A percentile compares a stretch with the other conserved stretches of the same genome.
Evolutionary conservation across 1,140 invertebrate genomes (phyloP).

Genomic region (Dufourea novaeangliae): DNA sequence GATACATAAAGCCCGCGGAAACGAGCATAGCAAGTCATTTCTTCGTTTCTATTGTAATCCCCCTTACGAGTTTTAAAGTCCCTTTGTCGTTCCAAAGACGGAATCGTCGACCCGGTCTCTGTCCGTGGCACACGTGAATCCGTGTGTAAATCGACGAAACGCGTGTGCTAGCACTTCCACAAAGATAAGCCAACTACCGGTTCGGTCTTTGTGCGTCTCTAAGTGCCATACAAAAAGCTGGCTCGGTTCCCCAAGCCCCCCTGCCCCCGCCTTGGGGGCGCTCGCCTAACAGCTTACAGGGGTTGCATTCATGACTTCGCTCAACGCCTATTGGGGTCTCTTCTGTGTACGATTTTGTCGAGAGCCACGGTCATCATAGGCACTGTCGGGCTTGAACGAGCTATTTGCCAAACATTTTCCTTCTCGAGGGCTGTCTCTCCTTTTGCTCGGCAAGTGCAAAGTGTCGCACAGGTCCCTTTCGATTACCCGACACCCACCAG

Average conservation of each 20-base stretch:
- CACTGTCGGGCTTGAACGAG: constrained; percentile 54
- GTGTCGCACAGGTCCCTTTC: constrained; percentile 34
- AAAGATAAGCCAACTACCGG: constrained; percentile 69
- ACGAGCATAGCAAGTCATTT: too few relatives aligned
- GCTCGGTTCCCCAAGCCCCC: not conserved
- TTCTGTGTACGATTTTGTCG: constrained; percentile 53
- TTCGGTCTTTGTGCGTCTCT: constrained; percentile 66
- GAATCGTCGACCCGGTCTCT: constrained; percentile 21
- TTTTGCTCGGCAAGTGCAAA: constrained; percentile 51
- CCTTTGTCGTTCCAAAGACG: not conserved
- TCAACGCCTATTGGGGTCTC: constrained; percentile 55
- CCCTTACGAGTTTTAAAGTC: too few relatives aligned
- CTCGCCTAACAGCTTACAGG: constrained; percentile 71
- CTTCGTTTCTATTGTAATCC: not conserved
- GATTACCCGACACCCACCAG: not conserved
- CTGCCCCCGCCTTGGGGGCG: constrained; percentile 42
- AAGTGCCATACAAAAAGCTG: constrained; percentile 71
- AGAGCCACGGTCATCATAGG: constrained; percentile 60
- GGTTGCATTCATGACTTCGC: constrained; percentile 69
- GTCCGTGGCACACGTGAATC: not conserved
- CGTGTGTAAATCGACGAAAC: constrained; percentile 26
- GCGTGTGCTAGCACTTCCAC: constrained; percentile 53
- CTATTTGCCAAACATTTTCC: constrained; percentile 71
- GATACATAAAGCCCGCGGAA: too few relatives aligned
- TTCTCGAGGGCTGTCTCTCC: constrained; percentile 50